phyloP scores from a whole-genome alignment of 2,113 vertebrate genomes.

The Erythrolamprus reginae region DNA sequence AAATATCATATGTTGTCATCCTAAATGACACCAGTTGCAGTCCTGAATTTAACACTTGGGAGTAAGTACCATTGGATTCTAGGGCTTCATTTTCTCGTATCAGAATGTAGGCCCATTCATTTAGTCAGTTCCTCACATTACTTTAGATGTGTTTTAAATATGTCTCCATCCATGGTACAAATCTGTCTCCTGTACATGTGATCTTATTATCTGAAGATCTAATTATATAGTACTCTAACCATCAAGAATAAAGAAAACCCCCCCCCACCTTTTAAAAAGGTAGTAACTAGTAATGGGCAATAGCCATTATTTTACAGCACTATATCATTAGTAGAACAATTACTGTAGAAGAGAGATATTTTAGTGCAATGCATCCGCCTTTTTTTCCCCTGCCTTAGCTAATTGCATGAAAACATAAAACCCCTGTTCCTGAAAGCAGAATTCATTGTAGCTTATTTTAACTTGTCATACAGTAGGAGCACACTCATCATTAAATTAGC shows the following conservation, averaged over 20 bases:
- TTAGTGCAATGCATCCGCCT: conserved; percentile 8
- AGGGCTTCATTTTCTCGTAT: not conserved
- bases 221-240: conserved; percentile 24
- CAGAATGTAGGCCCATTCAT: not conserved
- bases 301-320: conserved; percentile 34
- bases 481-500: conserved; percentile 32
- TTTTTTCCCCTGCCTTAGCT: conserved; percentile 31
- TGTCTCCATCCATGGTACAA: conserved; percentile 1
- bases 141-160: conserved; percentile 5
- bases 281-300: conserved; percentile 35
- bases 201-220: conserved; percentile 45
- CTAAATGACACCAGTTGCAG: not conserved
- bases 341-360: conserved; percentile 26
- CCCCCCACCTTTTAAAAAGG: conserved; percentile 24
- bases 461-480: conserved; percentile 12
- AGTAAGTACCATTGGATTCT: not conserved
- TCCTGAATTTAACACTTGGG: not conserved
- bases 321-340: conserved; percentile 37
- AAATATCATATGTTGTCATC: not conserved
- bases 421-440: conserved; percentile 25
- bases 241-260: conserved; percentile 19
- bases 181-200: not conserved
- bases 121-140: not conserved
- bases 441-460: conserved; percentile 34
- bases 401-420: conserved; percentile 33